A percentile compares a stretch with the other conserved stretches of the same genome.
phyloP scores from a whole-genome alignment of 2,797 vertebrate genomes.

The Babyrousa celebensis region DNA sequence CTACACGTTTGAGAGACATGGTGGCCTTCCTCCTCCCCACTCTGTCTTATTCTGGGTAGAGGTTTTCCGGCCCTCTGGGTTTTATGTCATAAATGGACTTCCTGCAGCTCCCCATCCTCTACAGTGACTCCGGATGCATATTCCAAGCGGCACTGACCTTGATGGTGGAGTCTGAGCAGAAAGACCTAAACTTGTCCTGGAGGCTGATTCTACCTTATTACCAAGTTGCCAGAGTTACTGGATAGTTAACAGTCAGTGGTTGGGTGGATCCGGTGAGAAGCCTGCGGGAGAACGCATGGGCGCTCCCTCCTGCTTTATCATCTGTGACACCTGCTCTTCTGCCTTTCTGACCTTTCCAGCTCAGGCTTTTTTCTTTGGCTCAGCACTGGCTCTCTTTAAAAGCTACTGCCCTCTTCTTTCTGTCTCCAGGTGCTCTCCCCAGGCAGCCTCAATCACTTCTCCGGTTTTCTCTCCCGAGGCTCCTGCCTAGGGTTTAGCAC shows the following conservation, averaged over 20 bases:
- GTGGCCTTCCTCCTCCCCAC: not conserved
- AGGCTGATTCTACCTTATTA: not conserved
- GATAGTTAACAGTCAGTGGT: not conserved
- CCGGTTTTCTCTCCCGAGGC: not conserved
- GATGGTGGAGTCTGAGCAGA: not conserved
- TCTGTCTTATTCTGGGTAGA: not conserved
- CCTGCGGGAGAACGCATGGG: not conserved
- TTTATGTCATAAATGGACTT: not conserved
- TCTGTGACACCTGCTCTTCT: not conserved
- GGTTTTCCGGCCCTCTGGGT: not conserved
- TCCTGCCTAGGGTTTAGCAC: not conserved
- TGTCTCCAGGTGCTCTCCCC: rapidly evolving
- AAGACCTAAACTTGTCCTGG: not conserved
- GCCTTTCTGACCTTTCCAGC: not conserved
- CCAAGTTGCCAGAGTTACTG: not conserved
- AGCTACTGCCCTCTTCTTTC: not conserved
- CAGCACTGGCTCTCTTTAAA: not conserved
- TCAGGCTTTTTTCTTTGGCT: not conserved
- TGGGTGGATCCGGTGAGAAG: not conserved
- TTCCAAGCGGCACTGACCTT: not conserved
- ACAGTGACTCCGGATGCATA: not conserved
- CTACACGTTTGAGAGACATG: not conserved
- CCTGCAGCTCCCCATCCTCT: not conserved
- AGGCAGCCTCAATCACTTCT: not conserved
- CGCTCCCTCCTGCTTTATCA: not conserved